phyloP scores from a whole-genome alignment of 2,888 invertebrate species.

The Archips xylosteana region DNA sequence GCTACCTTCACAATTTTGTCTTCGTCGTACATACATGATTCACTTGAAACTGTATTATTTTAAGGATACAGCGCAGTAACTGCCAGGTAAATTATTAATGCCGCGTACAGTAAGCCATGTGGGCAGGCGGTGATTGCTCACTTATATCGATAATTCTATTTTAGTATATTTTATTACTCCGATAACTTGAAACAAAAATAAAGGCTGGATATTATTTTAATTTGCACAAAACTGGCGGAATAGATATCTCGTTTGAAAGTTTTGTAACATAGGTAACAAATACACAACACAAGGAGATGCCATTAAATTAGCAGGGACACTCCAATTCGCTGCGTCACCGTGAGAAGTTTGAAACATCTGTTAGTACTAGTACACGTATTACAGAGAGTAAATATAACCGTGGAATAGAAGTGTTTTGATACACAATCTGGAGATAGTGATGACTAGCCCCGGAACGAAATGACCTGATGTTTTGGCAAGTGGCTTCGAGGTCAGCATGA shows the following conservation, averaged over 20 bases:
- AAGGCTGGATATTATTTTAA: neutral
- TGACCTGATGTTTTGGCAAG: constrained; percentile 39
- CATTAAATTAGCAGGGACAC: neutral
- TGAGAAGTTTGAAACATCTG: neutral
- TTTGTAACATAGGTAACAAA: too few species aligned
- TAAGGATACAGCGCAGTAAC: constrained; percentile 28
- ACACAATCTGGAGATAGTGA: constrained; percentile 33
- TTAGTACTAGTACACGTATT: neutral
- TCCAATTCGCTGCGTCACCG: constrained; percentile 4
- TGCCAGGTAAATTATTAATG: constrained; percentile 3
- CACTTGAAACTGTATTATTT: constrained; percentile 33
- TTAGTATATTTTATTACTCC: constrained; percentile 6
- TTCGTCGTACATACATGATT: constrained; percentile 23
- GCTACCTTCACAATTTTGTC: constrained; percentile 4
- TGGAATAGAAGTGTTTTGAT: constrained; percentile 36
- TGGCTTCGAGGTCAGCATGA: constrained; percentile 33
- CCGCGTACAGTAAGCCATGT: neutral
- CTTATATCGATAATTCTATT: constrained; percentile 11
- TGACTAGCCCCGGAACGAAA: constrained; percentile 37
- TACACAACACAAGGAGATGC: neutral
- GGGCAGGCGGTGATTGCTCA: neutral
- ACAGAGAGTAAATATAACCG: constrained; percentile 26
- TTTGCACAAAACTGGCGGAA: neutral
- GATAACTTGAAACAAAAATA: neutral
- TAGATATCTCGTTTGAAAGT: neutral